Evolutionary conservation across 1,140 invertebrate genomes (phyloP), one percentile per base, ranked within the genome.

Genomic region (Macrobrachium rosenbergii): DNA sequence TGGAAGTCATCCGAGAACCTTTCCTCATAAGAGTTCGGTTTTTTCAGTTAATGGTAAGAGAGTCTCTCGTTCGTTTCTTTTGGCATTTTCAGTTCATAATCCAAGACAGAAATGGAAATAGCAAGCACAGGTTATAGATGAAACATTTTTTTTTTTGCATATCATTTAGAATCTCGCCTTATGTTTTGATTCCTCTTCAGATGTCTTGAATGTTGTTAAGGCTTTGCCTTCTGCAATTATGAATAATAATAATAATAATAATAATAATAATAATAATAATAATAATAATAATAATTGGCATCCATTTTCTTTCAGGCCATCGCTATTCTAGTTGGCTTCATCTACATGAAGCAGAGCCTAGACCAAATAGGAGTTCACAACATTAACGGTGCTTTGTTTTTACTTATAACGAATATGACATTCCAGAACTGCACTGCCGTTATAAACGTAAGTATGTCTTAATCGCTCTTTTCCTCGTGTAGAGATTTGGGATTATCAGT

Each of bases 381-480:
- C 91, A 97, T 99, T 84, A 99, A 98, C 91, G 98, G 98, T 72
- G 96, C 96, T n/a, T 93, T 99, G 37, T 99, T 98, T 91, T 94
- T 98, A 79, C 95, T 98, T 91, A 93, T 98, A 2, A 97, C 96
- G 8, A 98, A 97, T 91, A 97, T 97, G 95, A 99, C 96, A 11
- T 98, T 98, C 92, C 96, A 96, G 91, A 98, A 98, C 92, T 94
- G 96, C 11, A 96, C 96, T 91, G 95, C 96, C 72, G 97, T 98
- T 21, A 95, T 98, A 72, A 96, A 95, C 92, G 96, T 98, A 92
- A 95, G 95, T 64, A 8, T n/a, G n/a, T 16, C 14, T 23, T 37
- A 14, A 6, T 52, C 10, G 45, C 0, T 52, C 23, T 79, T 79
- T 79, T 79, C 52, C 45, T 76, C 37, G 52, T 12, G 2, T 52